These are phyloP conservation scores for Gobionotothen gibberifrons DNA, from an alignment of 2,797 vertebrate species.

Conservation along the genomic window DNA sequence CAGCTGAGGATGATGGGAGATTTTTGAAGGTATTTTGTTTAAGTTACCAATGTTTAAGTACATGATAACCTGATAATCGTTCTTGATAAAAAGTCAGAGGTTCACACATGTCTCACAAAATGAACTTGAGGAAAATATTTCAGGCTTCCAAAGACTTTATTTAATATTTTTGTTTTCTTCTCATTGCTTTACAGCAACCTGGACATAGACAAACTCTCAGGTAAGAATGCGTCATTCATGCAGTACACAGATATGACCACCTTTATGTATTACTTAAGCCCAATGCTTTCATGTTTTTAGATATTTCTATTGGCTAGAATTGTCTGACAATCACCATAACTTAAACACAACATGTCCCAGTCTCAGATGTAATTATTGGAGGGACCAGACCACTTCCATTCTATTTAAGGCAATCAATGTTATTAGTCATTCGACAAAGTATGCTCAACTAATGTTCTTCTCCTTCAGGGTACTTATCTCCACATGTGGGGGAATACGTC, in stretches of 20 bases:
- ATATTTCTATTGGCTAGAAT: not conserved
- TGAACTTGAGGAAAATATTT: not conserved
- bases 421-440: not conserved
- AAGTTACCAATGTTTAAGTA: not conserved
- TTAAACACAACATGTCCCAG: not conserved
- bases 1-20: not conserved
- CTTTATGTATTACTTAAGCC: not conserved
- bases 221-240: constrained; percentile 56
- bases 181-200: constrained; percentile 71
- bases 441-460: constrained; percentile 2
- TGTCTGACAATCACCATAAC: not conserved
- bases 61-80: not conserved
- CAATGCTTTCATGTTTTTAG: not conserved
- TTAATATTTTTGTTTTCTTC: constrained; percentile 39
- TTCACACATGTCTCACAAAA: not conserved
- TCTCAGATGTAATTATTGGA: not conserved
- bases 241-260: not conserved
- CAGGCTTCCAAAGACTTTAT: not conserved
- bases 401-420: not conserved
- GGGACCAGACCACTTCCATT: not conserved
- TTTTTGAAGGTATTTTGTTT: not conserved
- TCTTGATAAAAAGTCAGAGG: not conserved
- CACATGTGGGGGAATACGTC: constrained; percentile 90
- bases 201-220: constrained; percentile 84
- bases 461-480: constrained; percentile 89